Percentiles rank a stretch among this genome's conserved stretches.
These are phyloP conservation scores for Stomorhina lunata DNA, from an alignment of 2,888 invertebrate genomes.

Conservation along the genomic window DNA sequence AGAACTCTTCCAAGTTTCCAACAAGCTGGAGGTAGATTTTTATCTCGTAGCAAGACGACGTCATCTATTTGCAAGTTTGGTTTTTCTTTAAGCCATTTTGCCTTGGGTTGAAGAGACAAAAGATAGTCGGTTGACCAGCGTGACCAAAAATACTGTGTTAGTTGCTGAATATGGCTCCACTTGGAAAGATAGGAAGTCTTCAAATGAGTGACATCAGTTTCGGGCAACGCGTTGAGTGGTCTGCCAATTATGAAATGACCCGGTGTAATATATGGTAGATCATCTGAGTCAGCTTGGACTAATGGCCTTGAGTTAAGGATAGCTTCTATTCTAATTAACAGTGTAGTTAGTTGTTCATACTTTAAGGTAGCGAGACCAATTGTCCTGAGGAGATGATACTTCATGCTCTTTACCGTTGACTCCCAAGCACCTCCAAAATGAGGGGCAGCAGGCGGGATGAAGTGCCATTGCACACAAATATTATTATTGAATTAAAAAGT, in stretches of 20 bases:
- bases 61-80: neutral
- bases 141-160: no score
- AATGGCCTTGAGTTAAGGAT: slow-evolving; percentile 10
- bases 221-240: slow-evolving; percentile 8
- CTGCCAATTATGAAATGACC: slow-evolving; percentile 18
- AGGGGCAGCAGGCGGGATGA: slow-evolving; percentile 8
- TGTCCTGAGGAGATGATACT: neutral
- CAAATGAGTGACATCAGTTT: neutral
- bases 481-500: slow-evolving; percentile 17
- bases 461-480: slow-evolving; percentile 15
- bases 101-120: neutral
- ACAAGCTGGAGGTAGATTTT: no score
- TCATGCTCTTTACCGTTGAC: neutral
- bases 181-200: neutral
- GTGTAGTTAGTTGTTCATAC: neutral
- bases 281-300: slow-evolving; percentile 17
- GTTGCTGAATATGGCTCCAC: neutral
- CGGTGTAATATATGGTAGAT: slow-evolving; percentile 6
- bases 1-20: no score
- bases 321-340: slow-evolving; percentile 26
- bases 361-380: neutral
- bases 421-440: no score
- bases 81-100: neutral
- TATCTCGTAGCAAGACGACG: neutral
- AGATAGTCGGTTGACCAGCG: neutral